These are phyloP conservation scores for Meliscaeva auricollis DNA, from an alignment of 2,888 invertebrate genomes.

Conservation along the genomic window DNA sequence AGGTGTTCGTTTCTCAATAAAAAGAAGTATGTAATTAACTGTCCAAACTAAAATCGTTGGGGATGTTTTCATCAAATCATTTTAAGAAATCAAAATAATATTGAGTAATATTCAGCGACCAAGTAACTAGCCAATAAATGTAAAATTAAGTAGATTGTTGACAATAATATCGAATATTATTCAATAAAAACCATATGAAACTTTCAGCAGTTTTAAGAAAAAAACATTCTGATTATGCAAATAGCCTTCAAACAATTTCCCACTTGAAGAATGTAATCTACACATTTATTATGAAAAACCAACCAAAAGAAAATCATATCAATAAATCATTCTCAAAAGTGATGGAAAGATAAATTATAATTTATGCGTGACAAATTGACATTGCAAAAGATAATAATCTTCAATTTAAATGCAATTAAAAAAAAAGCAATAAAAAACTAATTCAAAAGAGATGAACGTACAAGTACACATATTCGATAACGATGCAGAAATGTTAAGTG, in stretches of 20 bases:
- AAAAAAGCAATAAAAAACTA: slow-evolving; percentile 29
- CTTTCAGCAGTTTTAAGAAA: too few relatives aligned
- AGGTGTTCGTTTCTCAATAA: too few relatives aligned
- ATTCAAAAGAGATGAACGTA: slow-evolving; percentile 22
- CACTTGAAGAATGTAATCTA: not conserved
- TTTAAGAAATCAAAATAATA: too few relatives aligned
- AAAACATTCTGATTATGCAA: not conserved
- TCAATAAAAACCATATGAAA: too few relatives aligned
- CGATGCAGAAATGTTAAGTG: slow-evolving; percentile 31
- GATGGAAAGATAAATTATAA: slow-evolving; percentile 43
- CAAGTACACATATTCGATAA: slow-evolving; percentile 1
- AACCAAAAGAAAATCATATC: slow-evolving; percentile 46
- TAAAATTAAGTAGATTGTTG: too few relatives aligned
- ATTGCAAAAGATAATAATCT: slow-evolving; percentile 71
- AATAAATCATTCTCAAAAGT: slow-evolving; percentile 57
- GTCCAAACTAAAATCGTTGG: too few relatives aligned
- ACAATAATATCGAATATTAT: too few relatives aligned
- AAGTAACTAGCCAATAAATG: too few relatives aligned
- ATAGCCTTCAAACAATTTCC: slow-evolving; percentile 9
- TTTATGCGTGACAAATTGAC: slow-evolving; percentile 73
- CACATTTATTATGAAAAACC: not conserved
- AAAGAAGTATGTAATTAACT: too few relatives aligned
- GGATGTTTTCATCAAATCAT: too few relatives aligned
- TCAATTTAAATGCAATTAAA: slow-evolving; percentile 67
- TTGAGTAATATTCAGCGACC: too few relatives aligned